A percentile compares a stretch with the other conserved stretches of the same genome.
Conservation (phyloP, 2,797 vertebrate species). For the Pseudochirops cupreus region DNA sequence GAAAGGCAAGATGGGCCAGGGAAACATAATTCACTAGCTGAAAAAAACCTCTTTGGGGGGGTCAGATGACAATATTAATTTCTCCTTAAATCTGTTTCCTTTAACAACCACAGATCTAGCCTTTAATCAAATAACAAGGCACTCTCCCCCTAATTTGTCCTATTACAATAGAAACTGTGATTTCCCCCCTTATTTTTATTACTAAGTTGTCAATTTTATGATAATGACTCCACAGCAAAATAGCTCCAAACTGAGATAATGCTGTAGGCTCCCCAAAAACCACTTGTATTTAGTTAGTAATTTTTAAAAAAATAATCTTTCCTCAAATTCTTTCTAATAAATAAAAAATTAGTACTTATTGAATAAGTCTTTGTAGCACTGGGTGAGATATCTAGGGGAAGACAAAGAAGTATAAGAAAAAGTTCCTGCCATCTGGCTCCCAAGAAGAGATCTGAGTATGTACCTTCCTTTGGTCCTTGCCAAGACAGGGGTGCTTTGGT, state of each 20-base stretch:
- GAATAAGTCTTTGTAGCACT: background rate
- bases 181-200: background rate
- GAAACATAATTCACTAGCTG: background rate
- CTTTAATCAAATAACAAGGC: background rate
- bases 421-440: background rate
- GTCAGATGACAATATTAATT: background rate
- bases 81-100: background rate
- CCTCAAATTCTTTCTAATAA: background rate
- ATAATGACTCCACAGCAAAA: background rate
- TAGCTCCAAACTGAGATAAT: background rate
- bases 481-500: background rate
- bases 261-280: background rate
- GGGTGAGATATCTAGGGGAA: background rate
- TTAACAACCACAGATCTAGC: background rate
- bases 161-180: background rate
- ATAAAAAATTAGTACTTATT: background rate
- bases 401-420: background rate
- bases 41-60: background rate
- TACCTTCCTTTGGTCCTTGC: background rate
- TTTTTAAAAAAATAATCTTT: background rate
- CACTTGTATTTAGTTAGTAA: background rate
- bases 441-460: background rate
- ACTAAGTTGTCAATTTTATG: background rate
- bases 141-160: background rate
- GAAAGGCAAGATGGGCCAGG: background rate